Evolutionary conservation across 2,888 invertebrate species (phyloP), one percentile per base, ranked within the genome.

Genomic region (Cotesia congregata): DNA sequence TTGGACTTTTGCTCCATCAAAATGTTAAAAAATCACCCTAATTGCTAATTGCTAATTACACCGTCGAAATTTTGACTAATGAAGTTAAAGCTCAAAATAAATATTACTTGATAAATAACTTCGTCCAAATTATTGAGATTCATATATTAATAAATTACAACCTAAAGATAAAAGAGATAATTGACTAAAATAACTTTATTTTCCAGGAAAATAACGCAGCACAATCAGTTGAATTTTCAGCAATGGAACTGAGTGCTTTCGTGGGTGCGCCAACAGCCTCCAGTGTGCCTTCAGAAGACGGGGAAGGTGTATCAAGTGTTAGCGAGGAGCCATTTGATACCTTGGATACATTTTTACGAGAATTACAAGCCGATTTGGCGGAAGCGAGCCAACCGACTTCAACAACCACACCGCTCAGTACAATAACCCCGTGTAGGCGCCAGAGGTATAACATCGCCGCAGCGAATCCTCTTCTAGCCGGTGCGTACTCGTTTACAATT

Each of bases 381-480:
- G 89, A 87, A 77, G 86, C 88, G 77, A 89, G 85, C 82, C 88
- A 88, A 90, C 91, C 77, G 89, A 92, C 86, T 90, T 92, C 89
- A 91, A 88, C 90, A 90, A 83, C 90, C 88, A 78, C 88, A 90
- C 74, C 90, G 91, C 76, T 86, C 90, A 76, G 50, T n/a, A 64
- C 50, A 17, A 74, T 71, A 69, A 73, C 68, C 3, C 70, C 64
- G 65, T 91, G 91, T 79, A 91, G 91, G 85, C 91, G 92, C 85
- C 92, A 93, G 83, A 90, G 94, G 87, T 95, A 94, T 88, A 95
- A 95, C 82, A 95, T 96, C 81, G 95, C 95, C 40, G 96, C 96
- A 9, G 95, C 95, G 68, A 97, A 97, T 90, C 97, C 97, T 15
- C 90, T 97, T 82, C 91, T 97, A 79, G 96, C 96, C 83, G 96